Evolutionary conservation across 2,113 vertebrate genomes (phyloP).

Genomic region (Alethe castanea): DNA sequence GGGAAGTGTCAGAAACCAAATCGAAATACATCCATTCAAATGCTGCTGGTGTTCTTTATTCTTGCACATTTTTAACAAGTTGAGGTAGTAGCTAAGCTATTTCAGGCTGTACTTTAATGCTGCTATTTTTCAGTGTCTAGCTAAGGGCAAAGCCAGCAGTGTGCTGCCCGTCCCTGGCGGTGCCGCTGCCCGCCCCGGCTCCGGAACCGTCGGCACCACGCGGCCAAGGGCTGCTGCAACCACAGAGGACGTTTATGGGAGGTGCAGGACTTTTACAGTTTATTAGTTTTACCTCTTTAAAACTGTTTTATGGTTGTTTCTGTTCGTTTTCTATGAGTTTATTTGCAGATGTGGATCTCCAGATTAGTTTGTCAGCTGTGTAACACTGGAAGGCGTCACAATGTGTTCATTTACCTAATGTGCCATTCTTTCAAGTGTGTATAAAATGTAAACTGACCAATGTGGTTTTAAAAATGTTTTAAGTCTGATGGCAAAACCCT

Average conservation of each 20-base stretch:
- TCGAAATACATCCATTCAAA: background rate
- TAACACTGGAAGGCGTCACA: background rate
- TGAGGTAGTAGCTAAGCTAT: slow-evolving; percentile 17
- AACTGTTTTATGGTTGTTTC: background rate
- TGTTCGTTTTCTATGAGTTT: slow-evolving; percentile 4
- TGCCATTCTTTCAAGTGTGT: background rate
- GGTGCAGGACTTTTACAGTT: background rate
- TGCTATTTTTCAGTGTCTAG: slow-evolving; percentile 6
- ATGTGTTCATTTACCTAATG: background rate
- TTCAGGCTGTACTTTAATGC: slow-evolving; percentile 26
- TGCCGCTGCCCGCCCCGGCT: background rate
- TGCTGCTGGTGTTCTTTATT: slow-evolving; percentile 34
- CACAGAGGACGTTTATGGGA: background rate
- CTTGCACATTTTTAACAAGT: slow-evolving; percentile 23
- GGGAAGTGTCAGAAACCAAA: background rate
- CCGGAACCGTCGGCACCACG: accelerated
- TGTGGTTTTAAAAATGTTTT: background rate
- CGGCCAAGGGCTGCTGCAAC: background rate
- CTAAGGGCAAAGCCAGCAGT: background rate
- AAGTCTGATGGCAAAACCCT: background rate
- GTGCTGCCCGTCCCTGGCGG: background rate
- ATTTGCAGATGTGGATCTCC: background rate
- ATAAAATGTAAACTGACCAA: background rate
- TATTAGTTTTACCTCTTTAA: background rate
- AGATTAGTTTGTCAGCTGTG: background rate